Evolutionary conservation across 2,113 vertebrate genomes (phyloP).

Genomic region (Hirundichthys speculiger): DNA sequence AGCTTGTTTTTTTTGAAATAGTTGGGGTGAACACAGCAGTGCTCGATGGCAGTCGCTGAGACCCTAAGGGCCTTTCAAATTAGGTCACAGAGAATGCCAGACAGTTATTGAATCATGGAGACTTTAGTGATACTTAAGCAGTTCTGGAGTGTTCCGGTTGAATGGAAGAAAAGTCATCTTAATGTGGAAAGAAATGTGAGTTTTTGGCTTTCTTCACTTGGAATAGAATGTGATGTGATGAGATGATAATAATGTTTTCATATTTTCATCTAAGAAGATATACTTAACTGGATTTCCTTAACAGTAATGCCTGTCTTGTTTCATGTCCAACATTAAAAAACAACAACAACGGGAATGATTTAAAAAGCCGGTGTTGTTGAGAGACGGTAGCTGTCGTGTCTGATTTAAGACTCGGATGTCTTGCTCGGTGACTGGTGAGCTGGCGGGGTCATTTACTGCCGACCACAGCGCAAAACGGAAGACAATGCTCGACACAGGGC

Average conservation of each 20-base stretch:
- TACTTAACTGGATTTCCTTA: constrained; percentile 38
- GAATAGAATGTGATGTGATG: constrained; percentile 7
- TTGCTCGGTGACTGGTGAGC: constrained; percentile 26
- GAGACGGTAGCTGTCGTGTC: constrained; percentile 18
- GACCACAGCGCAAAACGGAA: constrained; percentile 25
- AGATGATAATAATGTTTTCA: constrained; percentile 20
- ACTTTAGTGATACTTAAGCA: constrained; percentile 60
- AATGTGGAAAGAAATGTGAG: constrained; percentile 55
- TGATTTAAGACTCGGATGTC: constrained; percentile 30
- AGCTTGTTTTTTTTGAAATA: constrained; percentile 51
- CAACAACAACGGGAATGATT: constrained; percentile 29
- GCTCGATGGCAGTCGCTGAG: constrained; percentile 55
- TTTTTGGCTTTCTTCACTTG: constrained; percentile 36
- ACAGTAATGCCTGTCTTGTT: constrained; percentile 33
- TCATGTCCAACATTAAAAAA: constrained; percentile 22
- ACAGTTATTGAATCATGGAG: constrained; percentile 74
- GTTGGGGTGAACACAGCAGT: constrained; percentile 29
- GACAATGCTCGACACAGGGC: constrained; percentile 29
- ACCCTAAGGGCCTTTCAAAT: constrained; percentile 55
- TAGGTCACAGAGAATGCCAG: constrained; percentile 61
- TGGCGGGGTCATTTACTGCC: constrained; percentile 34
- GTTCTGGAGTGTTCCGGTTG: constrained; percentile 56
- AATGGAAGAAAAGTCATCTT: constrained; percentile 57
- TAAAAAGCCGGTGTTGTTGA: constrained; percentile 13
- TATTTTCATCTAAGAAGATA: constrained; percentile 38